Evolutionary conservation across 1,140 invertebrate genomes (phyloP).

Genomic region (Brachionus manjavacas): DNA sequence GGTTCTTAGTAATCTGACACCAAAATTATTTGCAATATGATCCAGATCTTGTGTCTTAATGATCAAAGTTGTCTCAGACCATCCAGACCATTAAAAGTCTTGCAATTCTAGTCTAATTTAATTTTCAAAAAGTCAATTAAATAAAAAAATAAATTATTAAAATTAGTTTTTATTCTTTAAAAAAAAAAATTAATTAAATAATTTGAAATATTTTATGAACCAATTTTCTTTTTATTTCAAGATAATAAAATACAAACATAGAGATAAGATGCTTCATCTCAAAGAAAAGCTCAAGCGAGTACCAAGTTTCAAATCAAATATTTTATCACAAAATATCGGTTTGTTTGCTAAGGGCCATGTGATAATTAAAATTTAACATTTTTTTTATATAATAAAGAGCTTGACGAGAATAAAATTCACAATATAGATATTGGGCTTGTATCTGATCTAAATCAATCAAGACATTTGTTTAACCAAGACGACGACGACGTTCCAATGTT

Average conservation of each 20-base stretch:
- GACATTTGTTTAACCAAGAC: background rate
- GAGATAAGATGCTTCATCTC: constrained; percentile 12
- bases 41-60: background rate
- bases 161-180: background rate
- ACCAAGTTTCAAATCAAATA: background rate
- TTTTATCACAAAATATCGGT: constrained; percentile 15
- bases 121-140: background rate
- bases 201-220: constrained; percentile 30
- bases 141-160: constrained; percentile 10
- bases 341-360: background rate
- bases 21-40: background rate
- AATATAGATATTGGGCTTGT: background rate
- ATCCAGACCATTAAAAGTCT: no score
- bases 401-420: background rate
- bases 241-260: background rate
- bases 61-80: background rate
- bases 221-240: background rate
- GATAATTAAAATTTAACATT: constrained; percentile 9
- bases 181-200: background rate
- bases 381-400: constrained; percentile 4
- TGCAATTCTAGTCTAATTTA: no score
- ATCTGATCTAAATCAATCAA: constrained; percentile 19
- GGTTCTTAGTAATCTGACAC: background rate
- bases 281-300: background rate
- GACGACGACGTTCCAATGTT: constrained; percentile 30